Percentiles rank a stretch among this genome's conserved stretches.
Conservation (phyloP, 2,113 vertebrate species). For the Macrotus californicus region DNA sequence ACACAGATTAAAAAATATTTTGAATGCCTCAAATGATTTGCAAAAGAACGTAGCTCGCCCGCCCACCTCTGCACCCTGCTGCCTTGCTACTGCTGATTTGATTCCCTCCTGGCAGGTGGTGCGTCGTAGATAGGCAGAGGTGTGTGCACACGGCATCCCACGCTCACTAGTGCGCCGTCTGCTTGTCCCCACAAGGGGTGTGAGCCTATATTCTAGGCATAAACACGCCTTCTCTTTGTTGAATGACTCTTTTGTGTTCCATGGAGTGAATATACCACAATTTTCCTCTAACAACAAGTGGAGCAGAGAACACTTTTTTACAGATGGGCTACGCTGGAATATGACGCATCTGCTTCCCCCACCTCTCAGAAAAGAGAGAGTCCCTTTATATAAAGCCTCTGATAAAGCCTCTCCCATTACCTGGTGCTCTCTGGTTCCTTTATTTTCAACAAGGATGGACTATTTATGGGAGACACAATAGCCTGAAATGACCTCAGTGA, state of each 20-base stretch:
- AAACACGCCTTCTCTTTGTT: background rate
- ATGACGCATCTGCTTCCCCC: background rate
- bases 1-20: background rate
- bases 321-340: background rate
- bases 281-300: background rate
- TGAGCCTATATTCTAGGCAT: background rate
- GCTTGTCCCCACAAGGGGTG: too few species aligned
- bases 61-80: accelerated
- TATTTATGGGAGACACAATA: slow-evolving; percentile 56
- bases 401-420: background rate
- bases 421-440: slow-evolving; percentile 29
- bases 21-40: background rate
- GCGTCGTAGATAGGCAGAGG: background rate
- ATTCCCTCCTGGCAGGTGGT: background rate
- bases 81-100: background rate
- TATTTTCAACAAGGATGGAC: slow-evolving; percentile 58
- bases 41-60: background rate
- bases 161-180: accelerated
- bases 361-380: background rate
- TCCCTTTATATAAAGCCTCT: background rate
- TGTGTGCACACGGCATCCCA: accelerated
- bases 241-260: background rate
- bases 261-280: background rate
- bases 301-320: background rate
- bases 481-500: slow-evolving; percentile 57